Conservation (phyloP, 2,888 invertebrate genomes). For the Latrodectus hesperus region DNA sequence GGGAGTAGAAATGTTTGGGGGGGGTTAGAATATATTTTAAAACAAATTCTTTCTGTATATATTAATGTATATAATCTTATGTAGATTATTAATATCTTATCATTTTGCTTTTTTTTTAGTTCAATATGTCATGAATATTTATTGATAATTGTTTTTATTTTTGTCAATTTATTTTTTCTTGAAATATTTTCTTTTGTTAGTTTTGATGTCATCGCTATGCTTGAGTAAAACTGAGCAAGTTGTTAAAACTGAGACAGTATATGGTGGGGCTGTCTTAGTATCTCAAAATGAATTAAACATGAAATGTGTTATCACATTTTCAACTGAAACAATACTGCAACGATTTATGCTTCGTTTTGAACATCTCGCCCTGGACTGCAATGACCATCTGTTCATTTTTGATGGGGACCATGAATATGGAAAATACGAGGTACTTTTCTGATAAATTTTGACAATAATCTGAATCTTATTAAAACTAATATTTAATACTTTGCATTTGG, state of each 20-base stretch:
- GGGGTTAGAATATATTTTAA: too few species aligned
- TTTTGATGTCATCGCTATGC: conserved; percentile 91
- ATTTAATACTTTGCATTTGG: too few species aligned
- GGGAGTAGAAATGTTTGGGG: too few species aligned
- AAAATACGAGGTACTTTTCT: conserved; percentile 87
- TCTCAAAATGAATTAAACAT: conserved; percentile 92
- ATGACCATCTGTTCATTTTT: conserved; percentile 93
- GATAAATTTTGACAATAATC: too few species aligned
- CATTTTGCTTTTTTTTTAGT: background rate
- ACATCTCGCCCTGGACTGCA: conserved; percentile 92
- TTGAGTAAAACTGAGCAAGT: background rate
- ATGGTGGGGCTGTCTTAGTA: conserved; percentile 86
- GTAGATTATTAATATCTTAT: background rate
- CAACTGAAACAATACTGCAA: conserved; percentile 94
- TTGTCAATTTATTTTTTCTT: background rate
- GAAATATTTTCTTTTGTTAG: conserved; percentile 77
- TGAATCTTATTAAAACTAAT: too few species aligned
- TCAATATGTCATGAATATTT: background rate
- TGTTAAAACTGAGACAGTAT: background rate
- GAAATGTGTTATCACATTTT: conserved; percentile 94
- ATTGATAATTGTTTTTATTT: background rate
- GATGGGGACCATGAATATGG: conserved; percentile 94
- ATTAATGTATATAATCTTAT: background rate
- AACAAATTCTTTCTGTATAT: too few species aligned
- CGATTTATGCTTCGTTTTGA: conserved; percentile 95